A percentile compares a stretch with the other conserved stretches of the same genome.
These are phyloP conservation scores for Ophion slaviceki DNA, from an alignment of 2,888 invertebrate genomes.

Conservation along the genomic window DNA sequence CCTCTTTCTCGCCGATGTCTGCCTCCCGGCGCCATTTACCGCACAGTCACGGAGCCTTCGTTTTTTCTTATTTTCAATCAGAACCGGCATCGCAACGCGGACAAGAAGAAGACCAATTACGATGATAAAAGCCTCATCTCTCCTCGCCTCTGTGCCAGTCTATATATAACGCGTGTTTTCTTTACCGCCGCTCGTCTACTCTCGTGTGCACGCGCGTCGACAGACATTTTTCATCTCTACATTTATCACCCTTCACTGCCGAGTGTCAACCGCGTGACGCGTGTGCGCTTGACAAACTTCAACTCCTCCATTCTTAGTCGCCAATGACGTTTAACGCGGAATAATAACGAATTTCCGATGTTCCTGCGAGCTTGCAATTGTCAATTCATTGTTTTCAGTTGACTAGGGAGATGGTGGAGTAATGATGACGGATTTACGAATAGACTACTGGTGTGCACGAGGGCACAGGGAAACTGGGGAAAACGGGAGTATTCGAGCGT, in stretches of 20 bases:
- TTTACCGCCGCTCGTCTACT: conserved; percentile 31
- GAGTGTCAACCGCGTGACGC: conserved; percentile 16
- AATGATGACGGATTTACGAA: too few species aligned
- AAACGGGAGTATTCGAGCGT: too few species aligned
- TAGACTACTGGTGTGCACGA: too few species aligned
- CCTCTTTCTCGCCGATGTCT: conserved; percentile 34
- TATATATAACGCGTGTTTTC: conserved; percentile 15
- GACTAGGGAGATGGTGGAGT: neutral
- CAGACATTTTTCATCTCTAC: neutral
- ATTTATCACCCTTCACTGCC: conserved; percentile 40
- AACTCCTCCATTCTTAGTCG: neutral
- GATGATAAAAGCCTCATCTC: conserved; percentile 72
- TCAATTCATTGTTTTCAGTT: neutral
- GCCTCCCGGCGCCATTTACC: conserved; percentile 44
- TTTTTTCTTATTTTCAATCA: conserved; percentile 52
- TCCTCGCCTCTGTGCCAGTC: conserved; percentile 52
- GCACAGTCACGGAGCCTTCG: conserved; percentile 43
- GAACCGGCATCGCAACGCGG: conserved; percentile 75
- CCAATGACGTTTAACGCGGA: neutral
- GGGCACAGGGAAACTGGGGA: too few species aligned
- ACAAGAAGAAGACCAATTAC: conserved; percentile 81
- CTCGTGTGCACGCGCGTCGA: conserved; percentile 32
- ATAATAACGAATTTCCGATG: neutral
- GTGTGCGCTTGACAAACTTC: neutral
- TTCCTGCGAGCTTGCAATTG: neutral